Conservation (phyloP, 2,888 invertebrate species). For the Tetrapedia diversipes region DNA sequence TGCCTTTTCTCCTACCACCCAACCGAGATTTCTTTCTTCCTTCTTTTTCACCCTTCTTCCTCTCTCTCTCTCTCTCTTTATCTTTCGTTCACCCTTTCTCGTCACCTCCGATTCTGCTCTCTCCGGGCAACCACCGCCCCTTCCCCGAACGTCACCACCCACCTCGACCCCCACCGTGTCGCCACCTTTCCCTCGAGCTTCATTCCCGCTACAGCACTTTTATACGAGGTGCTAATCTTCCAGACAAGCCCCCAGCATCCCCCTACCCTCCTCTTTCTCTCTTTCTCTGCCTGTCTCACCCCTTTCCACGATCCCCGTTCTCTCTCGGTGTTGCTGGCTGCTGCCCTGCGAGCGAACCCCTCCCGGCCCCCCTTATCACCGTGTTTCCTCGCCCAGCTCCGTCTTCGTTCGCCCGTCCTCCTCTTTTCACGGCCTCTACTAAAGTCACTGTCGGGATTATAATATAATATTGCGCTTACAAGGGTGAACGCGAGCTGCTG, state of each 20-base stretch:
- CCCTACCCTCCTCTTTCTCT: conserved; percentile 30
- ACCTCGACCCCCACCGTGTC: conserved; percentile 51
- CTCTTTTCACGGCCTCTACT: conserved; percentile 48
- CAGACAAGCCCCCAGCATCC: conserved; percentile 77
- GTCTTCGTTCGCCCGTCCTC: conserved; percentile 31
- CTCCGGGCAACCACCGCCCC: conserved; percentile 58
- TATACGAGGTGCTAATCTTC: conserved; percentile 83
- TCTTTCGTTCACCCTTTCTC: conserved; percentile 53
- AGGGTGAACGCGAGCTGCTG: conserved; percentile 53
- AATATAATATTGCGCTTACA: conserved; percentile 77
- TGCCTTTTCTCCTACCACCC: conserved; percentile 9
- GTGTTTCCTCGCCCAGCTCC: too few relatives aligned
- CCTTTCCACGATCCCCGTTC: background rate
- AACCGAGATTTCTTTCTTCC: conserved; percentile 40
- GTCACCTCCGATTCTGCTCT: conserved; percentile 55
- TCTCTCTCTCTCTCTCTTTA: conserved; percentile 50
- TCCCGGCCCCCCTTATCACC: background rate
- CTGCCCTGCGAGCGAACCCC: conserved; percentile 34
- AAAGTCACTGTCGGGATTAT: conserved; percentile 78
- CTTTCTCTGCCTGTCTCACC: conserved; percentile 31
- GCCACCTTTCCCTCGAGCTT: conserved; percentile 66
- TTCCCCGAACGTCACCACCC: conserved; percentile 47
- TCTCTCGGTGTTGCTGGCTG: conserved; percentile 9
- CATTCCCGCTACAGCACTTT: conserved; percentile 79
- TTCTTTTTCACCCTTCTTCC: conserved; percentile 39